Base-by-base conservation (phyloP, 2,888 invertebrate species). In the Pterostichus madidus region DNA sequence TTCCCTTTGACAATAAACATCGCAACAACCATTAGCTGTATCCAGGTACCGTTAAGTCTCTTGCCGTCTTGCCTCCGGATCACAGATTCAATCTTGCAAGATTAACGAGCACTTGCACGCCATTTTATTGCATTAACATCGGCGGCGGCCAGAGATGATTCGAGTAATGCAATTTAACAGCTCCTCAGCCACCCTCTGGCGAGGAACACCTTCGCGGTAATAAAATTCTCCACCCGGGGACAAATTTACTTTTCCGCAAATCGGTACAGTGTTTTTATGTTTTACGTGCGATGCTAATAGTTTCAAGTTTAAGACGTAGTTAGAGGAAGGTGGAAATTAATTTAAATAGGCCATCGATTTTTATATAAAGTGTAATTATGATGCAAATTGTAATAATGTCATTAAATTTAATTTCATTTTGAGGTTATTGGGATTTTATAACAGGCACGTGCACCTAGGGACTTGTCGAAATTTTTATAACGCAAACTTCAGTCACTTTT, bases 191-290 rank as follows among this genome's bases (percentile, higher is more conserved):
- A 56, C 10, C 56, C 17, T n/a, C 8, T 17, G 5, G 56, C 56
- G 2, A 8, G 0, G 17, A 17, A 17, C 13, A 56, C 56, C 56
- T 56, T 15, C 44, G 44, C 15, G 15, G 44, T 44, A 44, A 71
- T 71, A 71, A 71, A 71, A 71, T 71, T 44, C 44, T 39, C 68
- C 17, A 44, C 5, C 68, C 13, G 39, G 68, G 44, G 68, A 71
- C 68, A 71, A 71, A 71, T 71, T 71, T 39, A 71, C 68, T 71
- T 71, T 71, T 71, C 68, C 68, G 39, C 44, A 44, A 71, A 71
- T 44, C 68, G 44, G 44, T 44, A 39, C 17, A 39, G 44, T 39
- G 17, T 71, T 71, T 71, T 71, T 71, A 71, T 71, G 68, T 39
- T 71, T 17, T 17, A 39, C 44, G 44, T 71, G 68, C 68, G 6